Base-by-base conservation (phyloP, 2,888 invertebrate genomes). In the Volucella inanis region DNA sequence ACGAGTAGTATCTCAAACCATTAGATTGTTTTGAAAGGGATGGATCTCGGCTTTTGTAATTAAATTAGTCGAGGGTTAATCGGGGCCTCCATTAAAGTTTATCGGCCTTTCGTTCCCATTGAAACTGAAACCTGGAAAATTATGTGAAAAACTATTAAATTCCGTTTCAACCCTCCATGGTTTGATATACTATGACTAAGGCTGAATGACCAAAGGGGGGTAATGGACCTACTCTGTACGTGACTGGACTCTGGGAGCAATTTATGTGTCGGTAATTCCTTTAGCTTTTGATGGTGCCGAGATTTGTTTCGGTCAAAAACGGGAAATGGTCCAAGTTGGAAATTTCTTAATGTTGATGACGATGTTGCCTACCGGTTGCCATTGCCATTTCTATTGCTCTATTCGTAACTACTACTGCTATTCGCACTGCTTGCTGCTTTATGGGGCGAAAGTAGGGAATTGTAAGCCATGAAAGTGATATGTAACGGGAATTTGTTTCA, bases 11-110 rank as follows among this genome's bases (percentile, higher is more conserved):
- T 31, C 31, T 31, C 79, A 41, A 49, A 18, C 61, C 15, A 55
- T 55, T 54, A 62, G 79, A 72, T 81, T 78, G 78, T 59, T 82
- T 65, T 65, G 61, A 67, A 47, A 57, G 43, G 59, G 43, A 47
- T n/a, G 8, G 12, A 2, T 14, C 54, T 67, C 38, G 41, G 79
- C 38, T 50, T 80, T 65, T 67, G 85, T 81, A 85, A 85, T 85
- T 85, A 85, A 85, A 85, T 85, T 85, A 85, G 85, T 85, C 71
- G 72, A 64, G 72, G 81, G 81, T 85, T 85, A 85, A 85, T 85
- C 85, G 81, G 65, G 72, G 31, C 31, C 76, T 68, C 81, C 81
- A 85, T 85, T 81, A 85, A 76, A 77, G 85, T 85, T 81, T 85
- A 85, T 85, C 76, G 76, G 81, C 54, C 72, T 70, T 55, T 65